phyloP scores from a whole-genome alignment of 2,113 vertebrate species.

The Rafetus swinhoei region DNA sequence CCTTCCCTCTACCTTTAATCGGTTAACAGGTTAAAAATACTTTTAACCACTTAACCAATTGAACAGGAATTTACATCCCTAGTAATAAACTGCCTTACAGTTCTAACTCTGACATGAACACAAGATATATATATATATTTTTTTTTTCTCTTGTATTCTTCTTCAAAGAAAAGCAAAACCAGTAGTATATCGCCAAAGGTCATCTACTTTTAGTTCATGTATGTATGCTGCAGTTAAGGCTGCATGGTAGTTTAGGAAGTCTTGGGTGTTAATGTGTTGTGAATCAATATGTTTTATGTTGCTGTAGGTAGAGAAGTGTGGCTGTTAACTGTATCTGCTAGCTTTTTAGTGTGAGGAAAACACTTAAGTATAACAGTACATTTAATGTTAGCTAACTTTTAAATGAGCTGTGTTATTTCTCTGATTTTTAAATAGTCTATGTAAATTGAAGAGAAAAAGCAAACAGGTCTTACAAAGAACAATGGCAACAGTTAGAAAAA shows the following conservation, averaged over 20 bases:
- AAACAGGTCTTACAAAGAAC: not conserved
- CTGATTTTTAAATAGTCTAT: not conserved
- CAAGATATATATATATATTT: constrained; percentile 28
- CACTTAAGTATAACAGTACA: accelerated
- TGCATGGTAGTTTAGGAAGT: not conserved
- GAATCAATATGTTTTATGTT: accelerated
- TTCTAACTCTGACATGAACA: constrained; percentile 39
- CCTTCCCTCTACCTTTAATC: no score
- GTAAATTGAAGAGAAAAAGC: not conserved
- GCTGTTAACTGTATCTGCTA: not conserved
- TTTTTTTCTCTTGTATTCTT: constrained; percentile 38
- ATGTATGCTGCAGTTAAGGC: not conserved
- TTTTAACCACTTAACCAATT: no score
- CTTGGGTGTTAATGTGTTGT: accelerated
- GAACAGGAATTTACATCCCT: no score
- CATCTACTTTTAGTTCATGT: not conserved
- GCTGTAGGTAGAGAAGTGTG: not conserved
- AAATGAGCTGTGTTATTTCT: not conserved
- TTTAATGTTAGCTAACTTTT: not conserved
- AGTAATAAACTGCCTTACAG: not conserved
- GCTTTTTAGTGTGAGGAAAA: not conserved
- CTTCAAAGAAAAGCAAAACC: constrained; percentile 66
- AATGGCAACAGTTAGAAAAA: not conserved
- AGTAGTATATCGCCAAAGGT: constrained; percentile 7
- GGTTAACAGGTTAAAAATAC: no score